A percentile compares a stretch with the other conserved stretches of the same genome.
Conservation (phyloP, 2,888 invertebrate species). For the Thymelicus lineola region DNA sequence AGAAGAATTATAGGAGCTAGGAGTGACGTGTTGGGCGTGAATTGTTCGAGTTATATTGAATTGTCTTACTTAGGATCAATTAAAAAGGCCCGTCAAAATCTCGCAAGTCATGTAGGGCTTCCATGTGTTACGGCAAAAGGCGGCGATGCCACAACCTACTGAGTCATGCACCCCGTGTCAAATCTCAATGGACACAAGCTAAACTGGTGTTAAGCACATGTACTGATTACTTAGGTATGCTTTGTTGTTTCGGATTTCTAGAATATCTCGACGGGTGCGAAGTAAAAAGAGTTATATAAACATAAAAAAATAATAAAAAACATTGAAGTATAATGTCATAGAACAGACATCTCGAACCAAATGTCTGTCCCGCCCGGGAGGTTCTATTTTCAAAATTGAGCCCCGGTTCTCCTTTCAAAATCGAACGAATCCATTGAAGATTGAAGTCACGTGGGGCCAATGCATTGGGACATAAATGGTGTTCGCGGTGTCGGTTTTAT, state of each 20-base stretch:
- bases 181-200: slow-evolving; percentile 76
- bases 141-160: slow-evolving; percentile 57
- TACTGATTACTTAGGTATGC: slow-evolving; percentile 45
- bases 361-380: too few species aligned
- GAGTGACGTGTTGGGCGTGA: neutral
- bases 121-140: slow-evolving; percentile 69
- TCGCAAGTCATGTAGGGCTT: slow-evolving; percentile 69
- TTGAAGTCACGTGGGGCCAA: too few species aligned
- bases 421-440: too few species aligned
- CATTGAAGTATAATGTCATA: too few species aligned
- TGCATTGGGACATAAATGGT: too few species aligned
- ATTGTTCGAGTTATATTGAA: slow-evolving; percentile 48
- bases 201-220: slow-evolving; percentile 72
- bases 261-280: too few species aligned
- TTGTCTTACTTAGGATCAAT: slow-evolving; percentile 72
- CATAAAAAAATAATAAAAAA: too few species aligned
- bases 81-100: slow-evolving; percentile 73
- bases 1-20: neutral
- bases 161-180: slow-evolving; percentile 78
- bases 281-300: too few species aligned
- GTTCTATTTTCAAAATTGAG: too few species aligned
- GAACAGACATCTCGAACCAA: too few species aligned
- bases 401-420: too few species aligned
- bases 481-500: too few species aligned
- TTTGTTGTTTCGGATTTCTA: slow-evolving; percentile 21